Evolutionary conservation across 2,113 vertebrate genomes (phyloP), one percentile per base, ranked within the genome.

Genomic region (Suricata suricatta): DNA sequence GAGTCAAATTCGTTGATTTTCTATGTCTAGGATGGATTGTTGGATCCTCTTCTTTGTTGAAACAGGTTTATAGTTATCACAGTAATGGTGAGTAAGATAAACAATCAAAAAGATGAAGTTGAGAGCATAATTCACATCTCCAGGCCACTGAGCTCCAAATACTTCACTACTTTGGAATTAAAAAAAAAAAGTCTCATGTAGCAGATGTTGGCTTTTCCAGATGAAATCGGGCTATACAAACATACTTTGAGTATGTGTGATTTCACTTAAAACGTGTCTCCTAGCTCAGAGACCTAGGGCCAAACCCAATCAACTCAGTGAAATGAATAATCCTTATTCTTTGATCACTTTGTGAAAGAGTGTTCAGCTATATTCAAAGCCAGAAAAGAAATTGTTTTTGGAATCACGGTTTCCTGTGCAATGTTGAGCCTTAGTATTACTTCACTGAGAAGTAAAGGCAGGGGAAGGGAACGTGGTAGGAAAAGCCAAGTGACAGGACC

Each of bases 181-280:
- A 50, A 64, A 95, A 84, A 79, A 69, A 86, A 90, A 76, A 60
- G 13, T 38, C 25, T 81, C 57, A 3, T 77, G 19, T 86, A 86
- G 16, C 38, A 68, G 68, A n/a, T 64, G 68, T 33, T 93, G 79
- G 3, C 16, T 93, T 88, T 95, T 95, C 90, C 93, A 72, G 52
- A 94, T 64, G 57, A 93, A 88, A 88, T 10, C 50, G 50, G 38
- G 54, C 69, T 84, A 27, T 50, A 33, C 29, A 88, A 83, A 94
- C 80, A 72, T 21, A 35, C 71, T 82, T 89, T 44, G 44, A 79
- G 44, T 68, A 54, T 13, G 35, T 92, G 89, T 81, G 69, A 94
- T 81, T 94, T 96, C 76, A 87, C 64, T 95, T 97, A 93, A 90
- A 98, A 47, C 27, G 12, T n/a, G 44, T 91, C 33, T 87, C 69